Conservation (phyloP, 2,113 vertebrate species). For the Acrocephalus arundinaceus region DNA sequence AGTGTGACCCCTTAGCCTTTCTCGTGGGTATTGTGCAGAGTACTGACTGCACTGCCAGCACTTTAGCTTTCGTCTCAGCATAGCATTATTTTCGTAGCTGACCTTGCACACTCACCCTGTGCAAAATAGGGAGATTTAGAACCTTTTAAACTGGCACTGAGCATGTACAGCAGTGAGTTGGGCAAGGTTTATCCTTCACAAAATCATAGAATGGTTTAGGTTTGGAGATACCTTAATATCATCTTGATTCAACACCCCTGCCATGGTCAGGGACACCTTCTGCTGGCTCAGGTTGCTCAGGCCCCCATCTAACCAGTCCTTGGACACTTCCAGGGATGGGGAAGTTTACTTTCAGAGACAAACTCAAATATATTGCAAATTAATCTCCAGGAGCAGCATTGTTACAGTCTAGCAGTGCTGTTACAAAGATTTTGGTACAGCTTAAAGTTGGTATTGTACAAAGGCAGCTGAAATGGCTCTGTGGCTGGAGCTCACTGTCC, state of each 20-base stretch:
- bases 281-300: not conserved
- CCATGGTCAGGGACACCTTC: not conserved
- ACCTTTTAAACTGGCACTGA: not conserved
- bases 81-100: fast-evolving
- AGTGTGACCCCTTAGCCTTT: not conserved
- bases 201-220: no score
- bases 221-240: not conserved
- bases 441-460: not conserved
- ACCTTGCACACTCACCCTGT: no score
- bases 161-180: not conserved
- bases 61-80: not conserved
- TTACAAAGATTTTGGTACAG: not conserved
- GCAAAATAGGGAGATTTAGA: not conserved
- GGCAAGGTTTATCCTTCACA: not conserved
- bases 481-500: not conserved
- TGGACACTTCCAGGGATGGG: not conserved
- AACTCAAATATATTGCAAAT: not conserved
- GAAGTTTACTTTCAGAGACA: not conserved
- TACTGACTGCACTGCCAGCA: not conserved
- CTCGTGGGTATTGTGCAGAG: fast-evolving
- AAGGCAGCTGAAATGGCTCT: not conserved
- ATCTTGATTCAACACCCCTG: not conserved
- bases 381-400: not conserved
- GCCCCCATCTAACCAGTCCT: not conserved
- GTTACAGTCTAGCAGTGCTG: not conserved